Base-by-base conservation (phyloP, 2,113 vertebrate genomes). In the Erpornis zantholeuca region DNA sequence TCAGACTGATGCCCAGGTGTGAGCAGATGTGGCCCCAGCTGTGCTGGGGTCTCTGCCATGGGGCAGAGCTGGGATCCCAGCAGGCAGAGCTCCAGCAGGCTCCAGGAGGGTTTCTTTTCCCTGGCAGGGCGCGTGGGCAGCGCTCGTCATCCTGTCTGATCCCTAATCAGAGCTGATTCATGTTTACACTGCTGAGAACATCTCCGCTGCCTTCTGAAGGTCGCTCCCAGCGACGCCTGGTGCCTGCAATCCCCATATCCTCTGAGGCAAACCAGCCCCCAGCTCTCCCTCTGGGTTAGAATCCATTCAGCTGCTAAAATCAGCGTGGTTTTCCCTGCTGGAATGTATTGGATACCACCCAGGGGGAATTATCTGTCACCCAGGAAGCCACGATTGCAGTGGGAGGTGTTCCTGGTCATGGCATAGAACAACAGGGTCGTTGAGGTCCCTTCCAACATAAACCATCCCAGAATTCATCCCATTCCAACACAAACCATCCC, bases 111-210 rank as follows among this genome's bases (percentile, higher is more conserved):
- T 27, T 90, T 54, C 92, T 59, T 5, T 14, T 45, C 86, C 4
- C 6, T 52, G 94, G 20, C 93, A 92, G 0, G 24, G 21, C 8
- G 86, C 8, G 87, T 96, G 95, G 96, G 96, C 93, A 91, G 86
- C 81, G 57, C 86, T 22, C 81, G 4, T 85, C 94, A 85, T 75
- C 66, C 65, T 44, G 68, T 75, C 80, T 82, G 94, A 89, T 83
- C 92, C 73, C 94, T 50, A 12, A 79, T 40, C 95, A 84, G 89
- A 4, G 3, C 94, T 96, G 96, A 96, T 35, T 95, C 96, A 95
- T 29, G 86, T 69, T 69, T 87, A 33, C 91, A 22, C 77, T 17
- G 81, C 81, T 40, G 53, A 65, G 54, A 94, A 69, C 93, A 61
- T 42, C 86, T 68, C 91, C 56, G 66, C 91, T 94, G 93, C 90